These are phyloP conservation scores for Vicugna pacos DNA, from an alignment of 2,113 vertebrate species.

Conservation along the genomic window DNA sequence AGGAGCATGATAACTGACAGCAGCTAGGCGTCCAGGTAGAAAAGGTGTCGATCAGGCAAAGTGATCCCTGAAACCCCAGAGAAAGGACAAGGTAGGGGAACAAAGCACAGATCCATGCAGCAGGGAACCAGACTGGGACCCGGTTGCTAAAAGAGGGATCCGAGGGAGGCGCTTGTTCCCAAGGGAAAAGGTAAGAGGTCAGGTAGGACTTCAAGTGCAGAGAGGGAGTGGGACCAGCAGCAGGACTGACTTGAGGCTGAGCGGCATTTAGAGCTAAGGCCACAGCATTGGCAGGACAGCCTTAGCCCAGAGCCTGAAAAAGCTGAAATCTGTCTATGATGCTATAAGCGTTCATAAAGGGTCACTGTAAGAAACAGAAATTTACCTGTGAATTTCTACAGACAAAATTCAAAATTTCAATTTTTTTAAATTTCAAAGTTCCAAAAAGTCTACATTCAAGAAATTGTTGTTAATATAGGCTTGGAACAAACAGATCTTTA, in stretches of 20 bases:
- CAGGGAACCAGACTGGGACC: neutral
- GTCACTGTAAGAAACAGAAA: neutral
- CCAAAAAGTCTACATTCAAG: neutral
- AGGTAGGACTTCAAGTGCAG: neutral
- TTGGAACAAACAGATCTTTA: neutral
- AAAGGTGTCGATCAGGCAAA: neutral
- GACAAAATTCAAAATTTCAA: neutral
- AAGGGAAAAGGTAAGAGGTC: neutral
- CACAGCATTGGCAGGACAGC: neutral
- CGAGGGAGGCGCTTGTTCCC: neutral
- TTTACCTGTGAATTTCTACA: neutral
- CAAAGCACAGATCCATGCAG: neutral
- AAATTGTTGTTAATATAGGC: neutral
- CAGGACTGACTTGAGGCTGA: neutral
- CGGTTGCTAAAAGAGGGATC: neutral
- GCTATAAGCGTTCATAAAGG: neutral
- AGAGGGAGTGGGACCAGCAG: neutral
- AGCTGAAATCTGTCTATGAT: neutral
- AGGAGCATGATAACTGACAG: neutral
- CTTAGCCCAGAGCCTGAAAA: neutral
- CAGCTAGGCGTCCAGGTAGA: neutral
- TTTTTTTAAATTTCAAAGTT: conserved; percentile 42
- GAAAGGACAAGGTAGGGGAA: neutral
- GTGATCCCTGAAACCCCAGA: neutral
- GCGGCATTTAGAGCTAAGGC: neutral